These are phyloP conservation scores for Callyntrura guangdongensis DNA, from an alignment of 2,888 invertebrate genomes.

Conservation along the genomic window DNA sequence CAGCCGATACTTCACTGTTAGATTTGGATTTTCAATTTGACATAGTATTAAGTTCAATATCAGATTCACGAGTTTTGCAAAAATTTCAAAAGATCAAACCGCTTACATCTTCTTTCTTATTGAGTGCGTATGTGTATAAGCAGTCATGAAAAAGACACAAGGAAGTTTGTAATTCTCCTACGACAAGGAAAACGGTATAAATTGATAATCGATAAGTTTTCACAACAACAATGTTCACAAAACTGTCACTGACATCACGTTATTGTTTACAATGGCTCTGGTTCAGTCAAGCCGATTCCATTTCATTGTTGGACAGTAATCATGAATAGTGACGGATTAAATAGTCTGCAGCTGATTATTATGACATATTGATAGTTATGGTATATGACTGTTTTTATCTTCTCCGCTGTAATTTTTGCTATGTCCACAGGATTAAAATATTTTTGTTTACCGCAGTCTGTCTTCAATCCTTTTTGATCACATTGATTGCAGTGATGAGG, in stretches of 20 bases:
- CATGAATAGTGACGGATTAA: neutral
- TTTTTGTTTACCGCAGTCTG: constrained; percentile 2
- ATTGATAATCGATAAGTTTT: no score
- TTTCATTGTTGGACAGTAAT: neutral
- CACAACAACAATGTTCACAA: constrained; percentile 22
- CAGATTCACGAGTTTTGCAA: no score
- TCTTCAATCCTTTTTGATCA: constrained; percentile 32
- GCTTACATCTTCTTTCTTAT: constrained; percentile 33
- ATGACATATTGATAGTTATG: constrained; percentile 4
- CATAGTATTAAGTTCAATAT: no score
- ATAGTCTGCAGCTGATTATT: neutral
- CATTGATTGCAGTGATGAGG: constrained; percentile 56
- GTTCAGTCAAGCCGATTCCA: neutral
- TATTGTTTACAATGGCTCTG: neutral
- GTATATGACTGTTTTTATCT: constrained; percentile 20
- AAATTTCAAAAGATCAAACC: no score
- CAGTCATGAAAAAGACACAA: constrained; percentile 14
- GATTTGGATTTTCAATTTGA: no score
- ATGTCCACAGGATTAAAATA: neutral
- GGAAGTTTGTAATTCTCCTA: neutral
- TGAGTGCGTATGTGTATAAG: constrained; percentile 43
- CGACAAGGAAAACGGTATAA: neutral
- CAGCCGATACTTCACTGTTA: neutral
- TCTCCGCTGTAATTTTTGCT: constrained; percentile 1
- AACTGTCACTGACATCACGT: neutral